These are phyloP conservation scores for Forbesichthys papilliferus DNA, from an alignment of 2,113 vertebrate species.

Conservation along the genomic window DNA sequence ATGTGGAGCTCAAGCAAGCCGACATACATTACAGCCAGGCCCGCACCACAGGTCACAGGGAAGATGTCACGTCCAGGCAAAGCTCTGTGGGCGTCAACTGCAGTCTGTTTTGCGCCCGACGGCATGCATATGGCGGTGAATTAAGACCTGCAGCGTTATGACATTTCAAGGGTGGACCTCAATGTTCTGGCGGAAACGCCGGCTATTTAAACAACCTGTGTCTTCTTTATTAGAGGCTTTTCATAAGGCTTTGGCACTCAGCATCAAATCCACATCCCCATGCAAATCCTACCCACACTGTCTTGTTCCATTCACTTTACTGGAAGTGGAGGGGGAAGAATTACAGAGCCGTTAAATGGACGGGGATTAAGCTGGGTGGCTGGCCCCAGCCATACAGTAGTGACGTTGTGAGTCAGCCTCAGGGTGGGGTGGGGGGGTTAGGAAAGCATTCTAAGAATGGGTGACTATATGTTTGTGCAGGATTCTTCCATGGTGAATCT, in stretches of 20 bases:
- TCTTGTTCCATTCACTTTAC: conserved; percentile 65
- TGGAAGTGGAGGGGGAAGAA: conserved; percentile 38
- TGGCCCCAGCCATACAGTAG: conserved; percentile 47
- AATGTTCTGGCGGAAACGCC: conserved; percentile 29
- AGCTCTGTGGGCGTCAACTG: conserved; percentile 27
- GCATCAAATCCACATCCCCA: conserved; percentile 40
- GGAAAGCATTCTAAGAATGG: conserved; percentile 65
- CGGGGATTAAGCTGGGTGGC: conserved; percentile 41
- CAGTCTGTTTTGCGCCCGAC: conserved; percentile 11
- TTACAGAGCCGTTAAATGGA: conserved; percentile 41
- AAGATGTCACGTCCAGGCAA: conserved; percentile 22
- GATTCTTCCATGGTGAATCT: conserved; percentile 41
- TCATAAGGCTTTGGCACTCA: conserved; percentile 40
- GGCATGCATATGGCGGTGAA: conserved; percentile 38
- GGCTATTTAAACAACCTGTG: conserved; percentile 50
- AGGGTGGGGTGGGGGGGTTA: conserved; percentile 31
- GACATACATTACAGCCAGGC: conserved; percentile 4
- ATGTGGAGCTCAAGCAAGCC: conserved; percentile 42
- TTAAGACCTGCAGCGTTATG: conserved; percentile 40
- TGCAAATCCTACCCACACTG: conserved; percentile 60
- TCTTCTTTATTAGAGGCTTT: conserved; percentile 46
- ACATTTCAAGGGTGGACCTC: conserved; percentile 51
- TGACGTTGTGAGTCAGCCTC: conserved; percentile 50
- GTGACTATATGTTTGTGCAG: conserved; percentile 52
- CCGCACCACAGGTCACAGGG: conserved; percentile 34